Base-by-base conservation (phyloP, 2,888 invertebrate species). In the Athrips mouffetella region DNA sequence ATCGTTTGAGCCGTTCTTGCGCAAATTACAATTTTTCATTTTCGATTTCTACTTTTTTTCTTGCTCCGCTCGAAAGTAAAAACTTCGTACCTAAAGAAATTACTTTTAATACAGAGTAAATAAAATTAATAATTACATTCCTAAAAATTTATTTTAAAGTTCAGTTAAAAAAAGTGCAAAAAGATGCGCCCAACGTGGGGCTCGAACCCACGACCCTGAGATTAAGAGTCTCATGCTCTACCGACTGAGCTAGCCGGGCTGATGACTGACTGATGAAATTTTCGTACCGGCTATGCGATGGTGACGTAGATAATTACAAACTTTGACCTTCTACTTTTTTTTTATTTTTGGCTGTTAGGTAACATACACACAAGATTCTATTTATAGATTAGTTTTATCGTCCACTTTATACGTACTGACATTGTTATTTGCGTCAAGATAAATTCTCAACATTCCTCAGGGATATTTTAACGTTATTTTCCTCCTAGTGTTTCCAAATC, bases 201-300 rank as follows among this genome's bases (percentile, higher is more conserved):
- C 90, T 90, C 90, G 90, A 90, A 90, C 90, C 89, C 89, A 90
- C 90, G 90, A 90, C 90, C 90, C 90, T 90, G 90, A 90, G 90
- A 90, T 90, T 90, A 90, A 90, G 90, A 90, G 90, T 90, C 90
- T 90, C 90, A 89, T 89, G 89, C 89, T 89, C 88, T 89, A 88
- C 88, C 86, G 87, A 87, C 87, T 87, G 86, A 88, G 88, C 87
- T 88, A 88, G 88, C 88, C 87, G 86, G 87, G 88, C 87, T 72
- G 62, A 25, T 7, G 0, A 0, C 0, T 0, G 0, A 0, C 0
- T 0, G 0, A 3, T 18, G 55, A 67, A 76, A 73, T 58, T 56
- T 48, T 40, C 3, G 18, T 40, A 20, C 20, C n/a, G 2, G n/a
- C 41, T 30, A 16, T 35, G 8, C 29, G 46, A 16, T 7, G 39